Evolutionary conservation across 1,140 invertebrate species (phyloP).

Genomic region (Chlorops oryzae): DNA sequence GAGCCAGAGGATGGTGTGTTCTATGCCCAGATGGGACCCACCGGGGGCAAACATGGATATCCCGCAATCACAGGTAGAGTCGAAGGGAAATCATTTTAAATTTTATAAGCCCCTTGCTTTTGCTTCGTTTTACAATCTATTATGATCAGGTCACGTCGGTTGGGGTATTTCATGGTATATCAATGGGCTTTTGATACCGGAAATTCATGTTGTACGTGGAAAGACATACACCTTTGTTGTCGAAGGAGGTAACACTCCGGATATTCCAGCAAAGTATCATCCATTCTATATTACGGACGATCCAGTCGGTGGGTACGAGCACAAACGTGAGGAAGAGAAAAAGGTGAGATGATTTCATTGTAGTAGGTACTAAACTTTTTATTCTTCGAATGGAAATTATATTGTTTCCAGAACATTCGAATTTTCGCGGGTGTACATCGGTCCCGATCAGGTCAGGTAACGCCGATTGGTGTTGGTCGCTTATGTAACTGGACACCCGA

Average conservation of each 20-base stretch:
- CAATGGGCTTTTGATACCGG: slow-evolving; percentile 88
- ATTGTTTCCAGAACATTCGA: slow-evolving; percentile 59
- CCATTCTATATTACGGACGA: slow-evolving; percentile 95
- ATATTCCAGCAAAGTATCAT: slow-evolving; percentile 77
- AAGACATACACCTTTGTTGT: slow-evolving; percentile 85
- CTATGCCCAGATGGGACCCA: slow-evolving; percentile 86
- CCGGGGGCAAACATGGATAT: slow-evolving; percentile 80
- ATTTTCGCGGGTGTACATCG: slow-evolving; percentile 74
- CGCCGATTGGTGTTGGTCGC: slow-evolving; percentile 69
- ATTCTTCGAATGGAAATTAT: background rate
- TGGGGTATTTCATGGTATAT: slow-evolving; percentile 91
- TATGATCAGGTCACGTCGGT: slow-evolving; percentile 70
- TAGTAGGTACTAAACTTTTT: background rate
- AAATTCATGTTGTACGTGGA: slow-evolving; percentile 84
- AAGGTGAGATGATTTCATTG: slow-evolving; percentile 52
- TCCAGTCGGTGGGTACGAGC: slow-evolving; percentile 79
- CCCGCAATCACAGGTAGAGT: slow-evolving; percentile 72
- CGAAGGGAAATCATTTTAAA: background rate
- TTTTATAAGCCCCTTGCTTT: background rate
- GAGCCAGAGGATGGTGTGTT: slow-evolving; percentile 86
- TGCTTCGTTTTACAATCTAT: background rate
- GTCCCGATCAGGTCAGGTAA: slow-evolving; percentile 58
- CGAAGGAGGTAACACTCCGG: slow-evolving; percentile 76
- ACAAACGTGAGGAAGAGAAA: slow-evolving; percentile 78
- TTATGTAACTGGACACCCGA: slow-evolving; percentile 82